Evolutionary conservation across 2,113 vertebrate species (phyloP).

Genomic region (Aegotheles bennettii): DNA sequence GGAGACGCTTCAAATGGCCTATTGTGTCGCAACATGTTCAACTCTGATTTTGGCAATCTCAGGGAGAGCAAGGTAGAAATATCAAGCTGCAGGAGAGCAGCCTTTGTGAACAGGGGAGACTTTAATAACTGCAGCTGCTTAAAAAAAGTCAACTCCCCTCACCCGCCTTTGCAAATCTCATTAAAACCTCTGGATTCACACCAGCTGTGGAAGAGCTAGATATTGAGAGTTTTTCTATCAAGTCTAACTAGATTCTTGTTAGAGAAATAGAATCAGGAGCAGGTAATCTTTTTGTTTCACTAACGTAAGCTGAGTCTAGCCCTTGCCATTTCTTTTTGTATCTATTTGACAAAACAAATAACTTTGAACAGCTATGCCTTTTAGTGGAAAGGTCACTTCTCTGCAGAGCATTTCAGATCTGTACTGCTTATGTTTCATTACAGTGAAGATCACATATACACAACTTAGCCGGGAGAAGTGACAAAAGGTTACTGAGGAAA

Average conservation of each 20-base stretch:
- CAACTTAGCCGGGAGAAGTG: neutral
- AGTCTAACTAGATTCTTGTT: neutral
- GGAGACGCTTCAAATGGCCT: neutral
- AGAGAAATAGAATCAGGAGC: neutral
- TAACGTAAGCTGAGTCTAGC: neutral
- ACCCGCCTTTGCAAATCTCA: neutral
- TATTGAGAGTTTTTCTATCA: neutral
- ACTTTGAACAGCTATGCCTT: neutral
- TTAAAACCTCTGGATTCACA: neutral
- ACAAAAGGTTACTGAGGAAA: neutral
- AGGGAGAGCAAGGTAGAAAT: neutral
- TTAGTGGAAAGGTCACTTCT: neutral
- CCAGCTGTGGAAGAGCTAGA: neutral
- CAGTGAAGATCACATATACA: neutral
- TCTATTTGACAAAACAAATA: neutral
- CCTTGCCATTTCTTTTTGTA: neutral
- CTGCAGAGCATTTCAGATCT: neutral
- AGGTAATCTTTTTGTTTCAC: neutral
- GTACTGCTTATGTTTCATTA: neutral
- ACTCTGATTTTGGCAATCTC: neutral
- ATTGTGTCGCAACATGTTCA: neutral
- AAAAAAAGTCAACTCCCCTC: neutral
- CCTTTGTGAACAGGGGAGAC: neutral
- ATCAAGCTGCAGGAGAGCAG: neutral
- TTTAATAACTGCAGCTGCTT: neutral